A percentile compares a stretch with the other conserved stretches of the same genome.
Conservation (phyloP, 2,113 vertebrate genomes). For the Megalops atlanticus region DNA sequence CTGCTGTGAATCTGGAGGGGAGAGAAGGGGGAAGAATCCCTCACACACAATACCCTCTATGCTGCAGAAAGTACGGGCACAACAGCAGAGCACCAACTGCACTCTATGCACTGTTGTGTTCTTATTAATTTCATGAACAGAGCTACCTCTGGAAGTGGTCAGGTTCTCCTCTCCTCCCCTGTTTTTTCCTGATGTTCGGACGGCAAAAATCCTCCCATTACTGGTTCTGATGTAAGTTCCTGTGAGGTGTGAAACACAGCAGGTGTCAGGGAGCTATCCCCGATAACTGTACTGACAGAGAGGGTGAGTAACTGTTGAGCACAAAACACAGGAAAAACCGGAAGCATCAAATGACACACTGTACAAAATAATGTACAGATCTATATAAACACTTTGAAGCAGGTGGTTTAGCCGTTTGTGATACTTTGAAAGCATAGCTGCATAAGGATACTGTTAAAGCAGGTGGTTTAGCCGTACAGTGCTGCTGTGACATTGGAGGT, state of each 20-base stretch:
- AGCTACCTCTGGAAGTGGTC: slow-evolving; percentile 78
- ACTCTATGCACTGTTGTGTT: neutral
- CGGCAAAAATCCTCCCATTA: slow-evolving; percentile 95
- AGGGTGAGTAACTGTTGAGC: no score
- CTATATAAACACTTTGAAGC: neutral
- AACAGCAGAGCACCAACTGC: no score
- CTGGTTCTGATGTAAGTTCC: slow-evolving; percentile 96
- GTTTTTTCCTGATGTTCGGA: slow-evolving; percentile 89
- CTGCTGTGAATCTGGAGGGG: slow-evolving; percentile 73
- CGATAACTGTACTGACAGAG: no score
- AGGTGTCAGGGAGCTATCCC: neutral
- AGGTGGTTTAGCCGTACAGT: neutral
- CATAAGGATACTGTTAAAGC: neutral
- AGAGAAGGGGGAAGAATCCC: no score
- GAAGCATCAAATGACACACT: no score
- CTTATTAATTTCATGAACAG: neutral
- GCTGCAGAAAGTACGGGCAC: no score
- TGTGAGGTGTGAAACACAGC: slow-evolving; percentile 50
- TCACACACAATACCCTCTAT: no score
- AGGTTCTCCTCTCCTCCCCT: slow-evolving; percentile 73
- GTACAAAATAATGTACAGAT: neutral
- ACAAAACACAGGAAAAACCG: no score
- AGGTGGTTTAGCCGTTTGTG: neutral
- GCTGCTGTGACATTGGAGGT: no score
- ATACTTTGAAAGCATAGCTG: neutral